Evolutionary conservation across 2,113 vertebrate species (phyloP), one percentile per base, ranked within the genome.

Genomic region (Odobenus rosmarus): DNA sequence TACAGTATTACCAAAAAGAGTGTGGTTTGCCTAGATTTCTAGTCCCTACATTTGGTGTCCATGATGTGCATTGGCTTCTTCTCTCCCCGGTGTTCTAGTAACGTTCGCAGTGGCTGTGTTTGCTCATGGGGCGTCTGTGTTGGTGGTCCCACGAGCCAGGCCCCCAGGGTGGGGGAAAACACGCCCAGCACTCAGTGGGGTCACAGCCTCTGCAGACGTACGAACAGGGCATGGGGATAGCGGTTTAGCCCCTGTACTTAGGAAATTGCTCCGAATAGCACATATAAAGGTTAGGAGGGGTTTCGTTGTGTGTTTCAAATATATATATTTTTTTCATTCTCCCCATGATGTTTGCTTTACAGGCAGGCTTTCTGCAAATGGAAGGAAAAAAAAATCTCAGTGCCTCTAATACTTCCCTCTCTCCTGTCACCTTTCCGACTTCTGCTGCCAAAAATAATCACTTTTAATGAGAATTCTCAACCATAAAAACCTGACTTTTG

Each of bases 391-490:
- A 87, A 90, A 49, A 61, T 55, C 51, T 62, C 57, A 81, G 51
- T 76, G 84, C 62, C n/a, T 96, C 36, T 87, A 80, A n/a, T 94
- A 95, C 51, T 88, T 87, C 69, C 74, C 71, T 84, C 46, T 96
- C 77, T 97, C 62, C 82, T 96, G 88, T 96, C 87, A 95, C 97
- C 97, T 95, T 95, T 96, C 69, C 4, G 95, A 96, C 97, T 98
- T 98, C 49, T 96, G 69, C 95, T 98, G 97, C 96, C 96, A 85
- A 82, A 98, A 98, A 88, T 97, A 96, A 97, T 98, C 90, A 97
- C 96, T 97, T 98, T 98, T 98, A 98, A 97, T 97, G 97, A 98
- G 95, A 96, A 96, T 96, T 94, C 77, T 93, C 95, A 97, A 94
- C 81, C 96, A 96, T 97, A 96, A 95, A 95, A 96, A 87, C 76